Evolutionary conservation across 1,140 invertebrate species (phyloP).

Genomic region (Cherax quadricarinatus): DNA sequence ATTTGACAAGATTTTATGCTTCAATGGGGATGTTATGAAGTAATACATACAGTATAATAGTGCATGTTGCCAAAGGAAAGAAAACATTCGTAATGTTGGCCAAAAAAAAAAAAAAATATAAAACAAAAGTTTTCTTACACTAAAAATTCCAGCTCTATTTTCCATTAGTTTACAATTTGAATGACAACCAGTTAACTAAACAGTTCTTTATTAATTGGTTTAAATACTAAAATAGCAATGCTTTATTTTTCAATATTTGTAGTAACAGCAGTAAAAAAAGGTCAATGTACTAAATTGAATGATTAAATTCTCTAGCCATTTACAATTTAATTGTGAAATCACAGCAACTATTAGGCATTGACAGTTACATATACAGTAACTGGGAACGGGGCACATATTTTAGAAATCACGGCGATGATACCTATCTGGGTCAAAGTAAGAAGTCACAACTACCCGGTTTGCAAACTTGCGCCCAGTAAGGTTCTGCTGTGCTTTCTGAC

Average conservation of each 20-base stretch:
- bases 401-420: conserved; percentile 99
- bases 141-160: not conserved
- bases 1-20: not conserved
- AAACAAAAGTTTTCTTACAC: not conserved
- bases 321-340: not conserved
- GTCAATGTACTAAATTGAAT: not conserved
- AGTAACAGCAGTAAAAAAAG: too few relatives aligned
- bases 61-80: not conserved
- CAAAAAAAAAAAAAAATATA: not conserved
- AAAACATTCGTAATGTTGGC: not conserved
- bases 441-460: conserved; percentile 98
- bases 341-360: not conserved
- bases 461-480: conserved; percentile 98
- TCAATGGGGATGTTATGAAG: not conserved
- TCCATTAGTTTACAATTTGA: too few relatives aligned
- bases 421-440: conserved; percentile 98
- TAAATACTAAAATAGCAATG: too few relatives aligned
- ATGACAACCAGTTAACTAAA: too few relatives aligned
- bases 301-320: not conserved
- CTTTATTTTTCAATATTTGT: too few relatives aligned
- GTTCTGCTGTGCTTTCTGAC: conserved; percentile 98
- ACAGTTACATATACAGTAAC: not conserved
- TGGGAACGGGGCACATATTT: conserved; percentile 73
- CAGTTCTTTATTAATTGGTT: too few relatives aligned
- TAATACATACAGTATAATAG: not conserved